These are phyloP conservation scores for Danaus melanippus DNA, from an alignment of 1,140 invertebrate genomes.

Conservation along the genomic window DNA sequence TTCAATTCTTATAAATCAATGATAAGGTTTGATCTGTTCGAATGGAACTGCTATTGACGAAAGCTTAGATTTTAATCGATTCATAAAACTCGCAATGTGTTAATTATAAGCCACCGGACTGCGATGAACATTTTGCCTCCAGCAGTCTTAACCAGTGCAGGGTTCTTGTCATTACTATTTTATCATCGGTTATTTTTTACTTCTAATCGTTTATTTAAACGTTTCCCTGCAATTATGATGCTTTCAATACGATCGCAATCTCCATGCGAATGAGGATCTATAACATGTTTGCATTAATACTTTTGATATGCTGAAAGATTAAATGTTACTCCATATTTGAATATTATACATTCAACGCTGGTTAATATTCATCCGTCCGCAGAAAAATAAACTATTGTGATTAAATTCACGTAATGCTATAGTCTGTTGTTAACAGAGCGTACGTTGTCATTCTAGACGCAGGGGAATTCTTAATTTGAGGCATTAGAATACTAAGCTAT, in stretches of 20 bases:
- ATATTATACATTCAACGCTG: not conserved
- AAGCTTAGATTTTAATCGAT: conserved; percentile 71
- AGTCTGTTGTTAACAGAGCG: conserved; percentile 22
- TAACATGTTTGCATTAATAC: not conserved
- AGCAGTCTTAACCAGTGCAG: conserved; percentile 24
- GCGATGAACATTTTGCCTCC: conserved; percentile 28
- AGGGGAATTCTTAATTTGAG: conserved; percentile 24
- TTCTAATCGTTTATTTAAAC: conserved; percentile 49
- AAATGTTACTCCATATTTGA: conserved; percentile 4
- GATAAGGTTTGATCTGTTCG: conserved; percentile 55
- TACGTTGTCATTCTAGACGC: conserved; percentile 23
- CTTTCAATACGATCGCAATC: conserved; percentile 31
- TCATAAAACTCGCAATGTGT: conserved; percentile 68
- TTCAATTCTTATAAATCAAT: conserved; percentile 66
- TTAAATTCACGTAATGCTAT: conserved; percentile 20
- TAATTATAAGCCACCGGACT: conserved; percentile 70
- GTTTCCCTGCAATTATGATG: conserved; percentile 43
- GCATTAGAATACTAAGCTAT: conserved; percentile 22
- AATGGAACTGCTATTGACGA: conserved; percentile 67
- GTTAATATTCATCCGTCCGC: not conserved
- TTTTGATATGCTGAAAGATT: too few species aligned
- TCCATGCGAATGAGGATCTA: conserved; percentile 1
- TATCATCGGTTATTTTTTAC: conserved; percentile 45
- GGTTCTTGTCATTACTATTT: conserved; percentile 50
- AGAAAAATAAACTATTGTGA: conserved; percentile 11